Evolutionary conservation across 1,140 invertebrate species (phyloP), one percentile per base, ranked within the genome.

Genomic region (Pachypeltis micranthus): DNA sequence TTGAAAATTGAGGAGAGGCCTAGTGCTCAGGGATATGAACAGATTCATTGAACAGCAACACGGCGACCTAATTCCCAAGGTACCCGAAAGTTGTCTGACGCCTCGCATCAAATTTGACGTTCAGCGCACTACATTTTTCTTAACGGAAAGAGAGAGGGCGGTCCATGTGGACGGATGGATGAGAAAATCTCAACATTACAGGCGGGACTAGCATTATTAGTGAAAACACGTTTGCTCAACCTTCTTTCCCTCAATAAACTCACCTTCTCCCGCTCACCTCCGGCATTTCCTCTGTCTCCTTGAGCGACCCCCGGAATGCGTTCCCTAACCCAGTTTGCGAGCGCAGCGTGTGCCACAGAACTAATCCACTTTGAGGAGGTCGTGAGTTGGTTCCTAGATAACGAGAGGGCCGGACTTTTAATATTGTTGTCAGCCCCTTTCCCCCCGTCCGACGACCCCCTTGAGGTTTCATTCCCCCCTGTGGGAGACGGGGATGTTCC

Each of bases 301-400:
- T n/a, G n/a, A n/a, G n/a, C 34, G n/a, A 39, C 34, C 34, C 34
- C 7, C 34, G 34, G n/a, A 39, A 39, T 10, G 25, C 21, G 21
- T 23, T 21, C 27, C 55, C 24, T 24, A n/a, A 19, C 12, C 60
- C 24, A n/a, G 57, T 62, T 23, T 44, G 19, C 14, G n/a, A 21
- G 31, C 60, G 24, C 25, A 44, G 19, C 39, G 60, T 39, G 25
- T 51, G n/a, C 26, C 61, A 19, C 60, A 39, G 21, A 54, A 54
- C 29, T 62, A 55, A 54, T 56, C 61, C 61, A 61, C 47, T 47
- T 55, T 55, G 60, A n/a, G n/a, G 31, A 26, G 47, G 60, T 31
- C 44, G 44, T 55, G 60, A 51, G 39, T n/a, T 26, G 60, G 34
- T 31, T 61, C 7, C 21, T 31, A 16, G 60, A 61, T 55, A 26